A percentile compares a stretch with the other conserved stretches of the same genome.
Conservation (phyloP, 2,888 invertebrate species). For the Cabera pusaria region DNA sequence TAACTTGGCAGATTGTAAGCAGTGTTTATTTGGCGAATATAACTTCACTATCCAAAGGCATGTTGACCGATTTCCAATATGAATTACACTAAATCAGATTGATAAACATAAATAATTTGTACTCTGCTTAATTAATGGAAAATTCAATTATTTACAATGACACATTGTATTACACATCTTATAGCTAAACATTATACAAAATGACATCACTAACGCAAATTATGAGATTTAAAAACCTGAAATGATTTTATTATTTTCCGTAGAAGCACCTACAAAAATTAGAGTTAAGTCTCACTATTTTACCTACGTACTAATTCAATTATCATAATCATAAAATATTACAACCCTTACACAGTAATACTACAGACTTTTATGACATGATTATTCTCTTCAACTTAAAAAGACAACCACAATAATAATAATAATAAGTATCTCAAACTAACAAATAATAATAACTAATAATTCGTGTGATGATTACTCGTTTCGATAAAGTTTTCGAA, state of each 20-base stretch:
- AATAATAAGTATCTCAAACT: slow-evolving; percentile 34
- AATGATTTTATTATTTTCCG: slow-evolving; percentile 44
- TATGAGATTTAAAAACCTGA: slow-evolving; percentile 46
- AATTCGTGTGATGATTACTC: slow-evolving; percentile 36
- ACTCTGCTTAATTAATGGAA: slow-evolving; percentile 76
- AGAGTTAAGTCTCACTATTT: slow-evolving; percentile 68
- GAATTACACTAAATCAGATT: slow-evolving; percentile 53
- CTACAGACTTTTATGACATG: slow-evolving; percentile 58
- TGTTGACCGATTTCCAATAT: slow-evolving; percentile 38
- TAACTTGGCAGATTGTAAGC: slow-evolving; percentile 17
- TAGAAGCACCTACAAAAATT: slow-evolving; percentile 60
- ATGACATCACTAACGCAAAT: slow-evolving; percentile 45
- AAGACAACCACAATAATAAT: slow-evolving; percentile 27
- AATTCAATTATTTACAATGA: slow-evolving; percentile 71
- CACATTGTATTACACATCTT: slow-evolving; percentile 50
- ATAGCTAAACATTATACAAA: slow-evolving; percentile 49
- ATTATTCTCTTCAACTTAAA: slow-evolving; percentile 28
- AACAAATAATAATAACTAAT: slow-evolving; percentile 30
- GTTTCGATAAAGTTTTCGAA: slow-evolving; percentile 31
- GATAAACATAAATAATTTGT: slow-evolving; percentile 74
- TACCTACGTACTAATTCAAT: slow-evolving; percentile 41
- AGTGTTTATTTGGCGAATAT: slow-evolving; percentile 31
- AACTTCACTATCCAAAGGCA: slow-evolving; percentile 16
- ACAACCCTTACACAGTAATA: slow-evolving; percentile 63
- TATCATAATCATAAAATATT: slow-evolving; percentile 52